Evolutionary conservation across 2,113 vertebrate genomes (phyloP).

Genomic region (Anolis carolinensis): DNA sequence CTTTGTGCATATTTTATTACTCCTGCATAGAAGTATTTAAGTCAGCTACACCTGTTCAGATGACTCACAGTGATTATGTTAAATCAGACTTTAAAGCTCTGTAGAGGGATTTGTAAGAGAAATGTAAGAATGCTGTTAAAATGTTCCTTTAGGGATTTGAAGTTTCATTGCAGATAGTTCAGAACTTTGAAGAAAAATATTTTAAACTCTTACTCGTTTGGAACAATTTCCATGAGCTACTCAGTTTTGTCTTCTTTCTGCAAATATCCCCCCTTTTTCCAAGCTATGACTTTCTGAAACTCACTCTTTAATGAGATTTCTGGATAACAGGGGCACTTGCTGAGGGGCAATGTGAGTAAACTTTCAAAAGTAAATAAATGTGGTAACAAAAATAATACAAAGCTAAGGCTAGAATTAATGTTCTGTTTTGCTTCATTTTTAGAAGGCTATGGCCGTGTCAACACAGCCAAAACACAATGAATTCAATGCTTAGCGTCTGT

Average conservation of each 20-base stretch:
- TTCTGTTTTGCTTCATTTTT: background rate
- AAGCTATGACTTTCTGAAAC: background rate
- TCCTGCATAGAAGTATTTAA: conserved; percentile 35
- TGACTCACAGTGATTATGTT: conserved; percentile 29
- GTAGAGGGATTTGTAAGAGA: background rate
- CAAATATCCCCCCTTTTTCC: background rate
- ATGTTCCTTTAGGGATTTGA: background rate
- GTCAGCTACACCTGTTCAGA: conserved; percentile 51
- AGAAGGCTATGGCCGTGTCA: background rate
- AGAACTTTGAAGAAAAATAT: background rate
- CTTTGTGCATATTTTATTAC: conserved; percentile 30
- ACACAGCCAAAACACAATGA: too few species aligned
- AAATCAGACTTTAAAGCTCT: conserved; percentile 36
- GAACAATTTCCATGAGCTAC: background rate
- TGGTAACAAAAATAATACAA: background rate
- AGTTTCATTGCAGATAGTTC: background rate
- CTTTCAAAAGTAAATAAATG: background rate
- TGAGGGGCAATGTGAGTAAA: background rate
- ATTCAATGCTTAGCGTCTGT: too few species aligned
- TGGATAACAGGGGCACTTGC: background rate
- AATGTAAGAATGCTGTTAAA: background rate
- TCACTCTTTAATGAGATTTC: too few species aligned
- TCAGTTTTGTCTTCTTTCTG: background rate
- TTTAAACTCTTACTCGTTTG: background rate
- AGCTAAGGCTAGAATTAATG: background rate